Evolutionary conservation across 2,113 vertebrate genomes (phyloP).

Genomic region (Mustelus asterias): DNA sequence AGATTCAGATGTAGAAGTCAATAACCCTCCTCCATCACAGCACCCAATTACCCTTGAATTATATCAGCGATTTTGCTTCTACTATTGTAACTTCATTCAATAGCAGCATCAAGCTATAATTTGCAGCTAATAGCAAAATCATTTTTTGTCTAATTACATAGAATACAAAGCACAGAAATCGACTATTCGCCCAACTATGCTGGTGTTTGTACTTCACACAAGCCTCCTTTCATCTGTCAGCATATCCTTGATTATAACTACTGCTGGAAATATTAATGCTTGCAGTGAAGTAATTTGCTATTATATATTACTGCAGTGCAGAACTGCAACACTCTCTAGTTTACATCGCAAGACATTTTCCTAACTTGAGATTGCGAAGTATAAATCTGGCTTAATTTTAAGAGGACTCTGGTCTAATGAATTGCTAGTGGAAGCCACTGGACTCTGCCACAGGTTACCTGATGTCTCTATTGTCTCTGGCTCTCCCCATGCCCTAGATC

Average conservation of each 20-base stretch:
- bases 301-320: background rate
- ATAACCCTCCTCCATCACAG: background rate
- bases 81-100: background rate
- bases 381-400: background rate
- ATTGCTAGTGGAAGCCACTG: background rate
- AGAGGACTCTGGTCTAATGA: background rate
- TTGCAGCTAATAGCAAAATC: background rate
- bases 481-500: background rate
- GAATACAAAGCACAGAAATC: background rate
- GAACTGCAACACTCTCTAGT: background rate
- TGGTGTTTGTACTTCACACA: background rate
- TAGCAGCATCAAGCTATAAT: background rate
- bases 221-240: background rate
- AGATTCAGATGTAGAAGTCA: background rate
- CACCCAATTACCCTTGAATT: background rate
- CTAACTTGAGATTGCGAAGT: background rate
- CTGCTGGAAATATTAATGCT: background rate
- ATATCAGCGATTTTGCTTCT: background rate
- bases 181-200: background rate
- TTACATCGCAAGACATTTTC: background rate
- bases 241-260: background rate
- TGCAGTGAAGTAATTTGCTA: background rate
- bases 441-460: background rate
- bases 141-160: background rate
- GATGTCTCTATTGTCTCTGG: background rate